Base-by-base conservation (phyloP, 2,797 vertebrate species). In the Thalassophryne amazonica region DNA sequence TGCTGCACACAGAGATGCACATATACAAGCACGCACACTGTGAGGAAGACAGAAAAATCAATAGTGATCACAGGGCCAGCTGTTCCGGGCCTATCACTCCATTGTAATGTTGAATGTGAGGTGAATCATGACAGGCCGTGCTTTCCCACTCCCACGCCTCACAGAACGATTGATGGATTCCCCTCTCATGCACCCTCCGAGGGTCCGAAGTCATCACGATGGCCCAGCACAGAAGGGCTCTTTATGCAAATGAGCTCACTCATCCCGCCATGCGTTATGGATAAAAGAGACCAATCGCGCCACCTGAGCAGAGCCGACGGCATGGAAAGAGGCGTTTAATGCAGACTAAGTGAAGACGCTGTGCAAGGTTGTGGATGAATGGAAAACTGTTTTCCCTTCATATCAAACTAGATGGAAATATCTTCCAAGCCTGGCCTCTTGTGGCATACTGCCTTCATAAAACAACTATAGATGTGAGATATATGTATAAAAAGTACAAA, bases 31-130 rank as follows among this genome's bases (percentile, higher is more conserved):
- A 37, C 37, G 36, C 24, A 57, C 0, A 36, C 41, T 5, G 34
- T 7, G 43, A 48, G 30, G 31, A 58, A 52, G 69, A 82, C 73
- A 54, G 63, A 30, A 49, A 83, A 83, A 88, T 89, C 86, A 79
- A 87, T 87, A 82, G 65, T 80, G 78, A 87, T 89, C 83, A 86
- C 76, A 74, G 56, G 49, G 56, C 79, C 79, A 82, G 81, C 71
- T 86, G 81, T 87, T 83, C 87, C 69, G 73, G 65, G 66, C 62
- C 75, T 50, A 80, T 86, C 76, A 58, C 73, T 81, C 56, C 61
- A 72, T 70, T 56, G 70, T 74, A 68, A 83, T 57, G 78, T 27
- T 28, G 60, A 80, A 76, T 67, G 75, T 60, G 76, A 78, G 68
- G 79, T 68, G 81, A 89, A 84, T 85, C 76, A 83, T 86, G 73